These are phyloP conservation scores for Platysteira castanea DNA, from an alignment of 2,113 vertebrate species.

Conservation along the genomic window DNA sequence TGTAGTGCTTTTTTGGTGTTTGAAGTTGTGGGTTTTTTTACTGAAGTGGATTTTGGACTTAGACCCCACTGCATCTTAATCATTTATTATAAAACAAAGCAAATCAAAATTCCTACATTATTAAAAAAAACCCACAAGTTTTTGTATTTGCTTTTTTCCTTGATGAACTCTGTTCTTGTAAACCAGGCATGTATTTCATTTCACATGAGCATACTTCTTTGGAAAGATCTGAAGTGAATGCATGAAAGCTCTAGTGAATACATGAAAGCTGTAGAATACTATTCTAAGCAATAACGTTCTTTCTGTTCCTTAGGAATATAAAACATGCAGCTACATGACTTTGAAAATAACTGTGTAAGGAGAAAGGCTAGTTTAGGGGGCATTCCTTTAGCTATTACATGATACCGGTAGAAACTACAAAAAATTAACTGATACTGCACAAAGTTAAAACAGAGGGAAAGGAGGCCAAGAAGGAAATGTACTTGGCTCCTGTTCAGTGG, in stretches of 20 bases:
- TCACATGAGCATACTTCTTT: not conserved
- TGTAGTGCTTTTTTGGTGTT: not conserved
- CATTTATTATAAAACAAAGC: not conserved
- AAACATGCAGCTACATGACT: not conserved
- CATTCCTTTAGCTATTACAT: not conserved
- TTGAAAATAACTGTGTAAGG: not conserved
- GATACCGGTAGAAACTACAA: not conserved
- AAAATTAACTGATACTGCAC: not conserved
- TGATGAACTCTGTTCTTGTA: not conserved
- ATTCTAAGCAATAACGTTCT: not conserved
- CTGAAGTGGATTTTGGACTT: not conserved
- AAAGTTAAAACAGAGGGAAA: not conserved
- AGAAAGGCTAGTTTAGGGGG: not conserved
- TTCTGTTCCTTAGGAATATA: not conserved
- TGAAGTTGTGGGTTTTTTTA: not conserved
- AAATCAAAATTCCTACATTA: not conserved
- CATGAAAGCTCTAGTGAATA: not conserved
- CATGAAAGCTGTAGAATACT: not conserved
- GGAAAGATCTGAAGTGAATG: not conserved
- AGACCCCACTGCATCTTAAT: not conserved
- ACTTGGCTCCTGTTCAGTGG: slow-evolving; percentile 6
- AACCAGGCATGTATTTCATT: not conserved
- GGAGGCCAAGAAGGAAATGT: slow-evolving; percentile 16
- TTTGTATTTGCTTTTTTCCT: not conserved
- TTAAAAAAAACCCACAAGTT: fast-evolving